Conservation (phyloP, 2,113 vertebrate species). For the Myanophis thanlyinensis region DNA sequence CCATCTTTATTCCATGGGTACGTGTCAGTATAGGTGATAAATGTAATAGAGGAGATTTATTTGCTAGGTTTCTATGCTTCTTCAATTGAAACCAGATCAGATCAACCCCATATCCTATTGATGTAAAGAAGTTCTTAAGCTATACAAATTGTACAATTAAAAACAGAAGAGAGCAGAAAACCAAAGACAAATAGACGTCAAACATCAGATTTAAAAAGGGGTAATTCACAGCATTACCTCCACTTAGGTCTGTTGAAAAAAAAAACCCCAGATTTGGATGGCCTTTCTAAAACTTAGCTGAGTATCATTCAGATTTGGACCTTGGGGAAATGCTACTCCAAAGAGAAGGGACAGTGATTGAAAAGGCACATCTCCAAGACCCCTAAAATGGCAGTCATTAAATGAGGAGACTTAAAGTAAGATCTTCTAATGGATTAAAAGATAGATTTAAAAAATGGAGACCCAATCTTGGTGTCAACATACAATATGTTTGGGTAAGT, state of each 20-base stretch:
- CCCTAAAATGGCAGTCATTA: neutral
- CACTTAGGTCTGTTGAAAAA: neutral
- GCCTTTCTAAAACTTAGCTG: neutral
- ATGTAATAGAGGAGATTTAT: neutral
- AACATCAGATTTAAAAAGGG: neutral
- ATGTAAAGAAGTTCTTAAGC: neutral
- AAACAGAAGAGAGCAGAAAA: neutral
- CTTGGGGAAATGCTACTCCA: neutral
- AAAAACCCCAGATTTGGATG: neutral
- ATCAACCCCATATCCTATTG: neutral
- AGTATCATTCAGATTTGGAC: neutral
- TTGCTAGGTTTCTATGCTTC: neutral
- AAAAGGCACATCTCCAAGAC: neutral
- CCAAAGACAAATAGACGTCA: neutral
- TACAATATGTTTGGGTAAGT: no score
- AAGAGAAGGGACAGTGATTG: neutral
- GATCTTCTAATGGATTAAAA: neutral
- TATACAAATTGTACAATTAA: neutral
- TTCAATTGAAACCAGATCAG: neutral
- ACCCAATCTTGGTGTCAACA: neutral
- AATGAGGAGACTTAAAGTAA: neutral
- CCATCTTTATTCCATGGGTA: neutral
- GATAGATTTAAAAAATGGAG: no score
- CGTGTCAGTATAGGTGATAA: neutral
- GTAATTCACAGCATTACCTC: neutral